Conservation (phyloP, 1,140 invertebrate genomes). For the Melipona quadrifasciata region DNA sequence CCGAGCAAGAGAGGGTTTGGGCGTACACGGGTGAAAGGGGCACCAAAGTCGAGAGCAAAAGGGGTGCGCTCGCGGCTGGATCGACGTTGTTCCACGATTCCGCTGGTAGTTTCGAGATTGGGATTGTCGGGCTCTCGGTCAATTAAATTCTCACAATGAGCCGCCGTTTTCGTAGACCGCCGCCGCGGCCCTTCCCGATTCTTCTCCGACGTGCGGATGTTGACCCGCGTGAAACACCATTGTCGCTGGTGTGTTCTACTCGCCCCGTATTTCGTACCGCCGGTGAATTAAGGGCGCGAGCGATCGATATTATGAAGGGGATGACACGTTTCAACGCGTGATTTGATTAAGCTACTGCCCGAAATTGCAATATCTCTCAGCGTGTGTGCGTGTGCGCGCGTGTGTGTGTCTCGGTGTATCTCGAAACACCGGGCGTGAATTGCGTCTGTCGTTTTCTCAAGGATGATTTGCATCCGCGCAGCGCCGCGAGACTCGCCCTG, state of each 20-base stretch:
- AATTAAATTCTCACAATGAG: slow-evolving; percentile 61
- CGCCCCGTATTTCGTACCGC: background rate
- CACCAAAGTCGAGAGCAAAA: slow-evolving; percentile 39
- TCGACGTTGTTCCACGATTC: slow-evolving; percentile 59
- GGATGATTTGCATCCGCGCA: slow-evolving; percentile 9
- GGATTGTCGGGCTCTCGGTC: slow-evolving; percentile 62
- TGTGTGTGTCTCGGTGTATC: background rate
- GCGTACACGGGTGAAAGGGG: slow-evolving; percentile 32
- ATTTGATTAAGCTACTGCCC: background rate
- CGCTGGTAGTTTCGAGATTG: slow-evolving; percentile 54
- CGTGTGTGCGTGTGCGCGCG: background rate
- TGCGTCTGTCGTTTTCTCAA: background rate
- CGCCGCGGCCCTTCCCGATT: background rate
- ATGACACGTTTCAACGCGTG: background rate
- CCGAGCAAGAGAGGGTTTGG: slow-evolving; percentile 18
- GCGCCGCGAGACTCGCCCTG: slow-evolving; percentile 18
- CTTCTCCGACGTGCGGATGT: background rate
- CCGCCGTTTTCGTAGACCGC: slow-evolving; percentile 8
- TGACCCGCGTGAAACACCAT: background rate
- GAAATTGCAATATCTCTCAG: no score
- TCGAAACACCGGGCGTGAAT: background rate
- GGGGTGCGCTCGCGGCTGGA: slow-evolving; percentile 38
- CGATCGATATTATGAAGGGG: background rate
- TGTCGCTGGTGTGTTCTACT: background rate
- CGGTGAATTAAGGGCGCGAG: background rate